Evolutionary conservation across 2,113 vertebrate species (phyloP), one percentile per base, ranked within the genome.

Genomic region (Eurypyga helias): DNA sequence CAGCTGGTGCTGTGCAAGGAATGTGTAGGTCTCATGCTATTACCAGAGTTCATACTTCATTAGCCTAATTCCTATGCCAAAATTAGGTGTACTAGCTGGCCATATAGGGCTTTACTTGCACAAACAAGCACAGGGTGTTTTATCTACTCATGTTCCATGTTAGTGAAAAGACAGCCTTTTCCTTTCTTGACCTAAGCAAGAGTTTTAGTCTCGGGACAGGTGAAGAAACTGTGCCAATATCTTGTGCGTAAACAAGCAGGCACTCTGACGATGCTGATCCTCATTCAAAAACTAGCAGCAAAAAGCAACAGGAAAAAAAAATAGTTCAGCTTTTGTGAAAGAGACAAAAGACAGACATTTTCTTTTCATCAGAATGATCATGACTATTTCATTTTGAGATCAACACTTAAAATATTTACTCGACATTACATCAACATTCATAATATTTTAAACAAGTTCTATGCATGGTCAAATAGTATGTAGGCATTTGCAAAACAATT

Each of bases 401-500:
- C 61, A 79, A 51, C 52, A 51, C 26, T 89, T 89, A 55, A 71
- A 94, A 54, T 92, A 85, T 94, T 94, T 85, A 93, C 38, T 78
- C 26, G 23, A 26, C 14, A 45, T 79, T 87, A 43, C 54, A 72
- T 76, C 61, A 90, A 69, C 49, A 88, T 92, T 86, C 33, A 64
- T 66, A 88, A 86, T 77, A 17, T 73, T 90, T 88, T 89, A 66
- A 94, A 81, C 33, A n/a, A 83, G 58, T 70, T 94, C 88, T 91
- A 73, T 92, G 65, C 54, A 54, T 81, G 76, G 71, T 25, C 34
- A 92, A 93, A 52, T 70, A 78, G 13, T 33, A 71, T 34, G 58
- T 25, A 96, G 43, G 77, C 21, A 84, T 93, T 86, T 94, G 64
- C 29, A 84, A 79, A 92, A 81, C 16, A 5, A 84, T 90, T 93